Evolutionary conservation across 2,113 vertebrate genomes (phyloP).

Genomic region (Pteruthius melanotis): DNA sequence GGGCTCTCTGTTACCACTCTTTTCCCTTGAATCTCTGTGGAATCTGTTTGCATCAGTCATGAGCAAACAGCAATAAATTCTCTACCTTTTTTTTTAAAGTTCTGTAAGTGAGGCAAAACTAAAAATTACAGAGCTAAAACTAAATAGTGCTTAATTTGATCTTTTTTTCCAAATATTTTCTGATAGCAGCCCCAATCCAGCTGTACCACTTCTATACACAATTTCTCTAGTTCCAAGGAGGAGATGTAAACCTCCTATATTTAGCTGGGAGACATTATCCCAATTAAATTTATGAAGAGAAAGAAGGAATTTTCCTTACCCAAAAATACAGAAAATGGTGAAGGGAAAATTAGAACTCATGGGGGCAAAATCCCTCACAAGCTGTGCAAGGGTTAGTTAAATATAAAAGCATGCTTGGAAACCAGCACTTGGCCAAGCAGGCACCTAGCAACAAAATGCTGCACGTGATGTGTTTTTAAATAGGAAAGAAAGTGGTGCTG

Average conservation of each 20-base stretch:
- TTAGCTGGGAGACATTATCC: not conserved
- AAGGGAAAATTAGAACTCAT: not conserved
- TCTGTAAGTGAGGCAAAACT: not conserved
- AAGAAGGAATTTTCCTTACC: not conserved
- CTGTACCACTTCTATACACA: not conserved
- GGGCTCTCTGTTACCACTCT: not conserved
- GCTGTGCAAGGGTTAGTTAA: constrained; percentile 38
- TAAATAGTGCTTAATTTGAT: not conserved
- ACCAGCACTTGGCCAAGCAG: not conserved
- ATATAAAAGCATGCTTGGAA: constrained; percentile 35
- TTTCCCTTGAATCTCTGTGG: not conserved
- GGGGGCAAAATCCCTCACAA: constrained; percentile 19
- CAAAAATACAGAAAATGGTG: not conserved
- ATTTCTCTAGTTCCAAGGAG: not conserved
- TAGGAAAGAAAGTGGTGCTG: not conserved
- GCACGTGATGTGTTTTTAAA: constrained; percentile 4
- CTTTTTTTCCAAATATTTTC: not conserved
- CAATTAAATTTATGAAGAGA: not conserved
- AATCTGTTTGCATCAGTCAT: not conserved
- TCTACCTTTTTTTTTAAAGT: not conserved
- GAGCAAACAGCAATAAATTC: not conserved
- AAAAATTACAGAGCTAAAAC: not conserved
- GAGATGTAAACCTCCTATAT: not conserved
- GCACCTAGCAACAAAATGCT: constrained; percentile 66
- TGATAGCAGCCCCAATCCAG: not conserved